Evolutionary conservation across 1,140 invertebrate species (phyloP), one percentile per base, ranked within the genome.

Genomic region (Vollenhovia emeryi): DNA sequence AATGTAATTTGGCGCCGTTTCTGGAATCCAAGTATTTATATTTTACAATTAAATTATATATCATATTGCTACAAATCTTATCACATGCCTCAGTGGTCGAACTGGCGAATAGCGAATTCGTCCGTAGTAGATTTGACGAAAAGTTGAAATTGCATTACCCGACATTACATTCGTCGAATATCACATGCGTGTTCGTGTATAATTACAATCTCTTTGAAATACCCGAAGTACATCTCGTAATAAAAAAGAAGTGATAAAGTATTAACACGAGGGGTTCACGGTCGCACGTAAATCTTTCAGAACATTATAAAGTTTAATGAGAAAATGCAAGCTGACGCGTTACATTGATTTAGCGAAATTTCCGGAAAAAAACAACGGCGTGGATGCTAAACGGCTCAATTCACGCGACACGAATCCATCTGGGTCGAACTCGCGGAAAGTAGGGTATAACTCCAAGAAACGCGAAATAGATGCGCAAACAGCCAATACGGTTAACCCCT

Each of bases 391-490:
- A 78, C 59, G 59, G 3, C 43, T 52, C 59, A 40, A 64, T 64
- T 62, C 24, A 64, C 30, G 9, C 40, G n/a, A 78, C 36, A 15
- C 40, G 27, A 8, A 64, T 8, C 64, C 59, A 78, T 78, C 59
- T 78, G 45, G 75, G 43, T 50, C 43, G 30, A 78, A 62, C 57
- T 48, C n/a, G 30, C 21, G 43, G 50, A 78, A 78, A 78, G 59
- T 50, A 78, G 59, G 43, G 13, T 52, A 52, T 78, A 78, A 78
- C 43, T 78, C 13, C 2, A 62, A 78, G 75, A 78, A 78, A 78
- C 75, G 59, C 75, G 43, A 78, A 66, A 78, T 78, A 78, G 75
- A 78, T 78, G 75, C 60, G 43, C 75, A 78, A 78, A 78, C 43
- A 78, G 30, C 30, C 75, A 78, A 78, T 78, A 78, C 52, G 59